Conservation (phyloP, 2,113 vertebrate species). For the Paedocypris sp. region DNA sequence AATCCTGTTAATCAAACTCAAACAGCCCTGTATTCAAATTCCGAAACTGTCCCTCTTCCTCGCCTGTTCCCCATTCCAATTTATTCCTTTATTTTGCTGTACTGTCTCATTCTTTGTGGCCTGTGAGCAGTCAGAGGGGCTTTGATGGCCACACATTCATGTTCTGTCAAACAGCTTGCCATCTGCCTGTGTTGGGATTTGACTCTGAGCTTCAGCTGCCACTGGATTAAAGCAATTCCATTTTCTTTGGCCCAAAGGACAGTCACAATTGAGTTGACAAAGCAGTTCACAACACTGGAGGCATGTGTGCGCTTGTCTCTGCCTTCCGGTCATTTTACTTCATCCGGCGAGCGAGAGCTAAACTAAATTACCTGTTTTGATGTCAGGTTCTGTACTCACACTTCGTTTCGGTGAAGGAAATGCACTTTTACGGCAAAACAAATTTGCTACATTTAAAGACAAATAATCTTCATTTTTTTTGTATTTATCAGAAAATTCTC, state of each 20-base stretch:
- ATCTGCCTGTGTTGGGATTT: constrained; percentile 13
- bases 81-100: not conserved
- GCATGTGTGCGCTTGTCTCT: constrained; percentile 12
- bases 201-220: constrained; percentile 14
- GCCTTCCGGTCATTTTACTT: constrained; percentile 2
- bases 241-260: constrained; percentile 7
- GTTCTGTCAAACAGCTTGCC: not conserved
- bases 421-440: not conserved
- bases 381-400: not conserved
- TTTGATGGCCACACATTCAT: constrained; percentile 5
- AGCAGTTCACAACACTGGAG: constrained; percentile 9
- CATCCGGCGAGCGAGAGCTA: not conserved
- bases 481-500: too few relatives aligned
- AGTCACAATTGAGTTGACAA: constrained; percentile 6
- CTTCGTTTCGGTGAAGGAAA: not conserved
- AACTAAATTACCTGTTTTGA: not conserved
- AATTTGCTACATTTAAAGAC: too few relatives aligned
- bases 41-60: constrained; percentile 1
- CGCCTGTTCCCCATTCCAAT: not conserved
- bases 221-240: constrained; percentile 16
- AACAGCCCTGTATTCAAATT: constrained; percentile 18
- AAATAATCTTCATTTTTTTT: too few relatives aligned
- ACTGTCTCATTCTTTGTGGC: constrained; percentile 14
- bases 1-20: constrained; percentile 30
- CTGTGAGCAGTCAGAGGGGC: constrained; percentile 7